Evolutionary conservation across 1,140 invertebrate species (phyloP), one percentile per base, ranked within the genome.

Genomic region (Diorhabda carinulata): DNA sequence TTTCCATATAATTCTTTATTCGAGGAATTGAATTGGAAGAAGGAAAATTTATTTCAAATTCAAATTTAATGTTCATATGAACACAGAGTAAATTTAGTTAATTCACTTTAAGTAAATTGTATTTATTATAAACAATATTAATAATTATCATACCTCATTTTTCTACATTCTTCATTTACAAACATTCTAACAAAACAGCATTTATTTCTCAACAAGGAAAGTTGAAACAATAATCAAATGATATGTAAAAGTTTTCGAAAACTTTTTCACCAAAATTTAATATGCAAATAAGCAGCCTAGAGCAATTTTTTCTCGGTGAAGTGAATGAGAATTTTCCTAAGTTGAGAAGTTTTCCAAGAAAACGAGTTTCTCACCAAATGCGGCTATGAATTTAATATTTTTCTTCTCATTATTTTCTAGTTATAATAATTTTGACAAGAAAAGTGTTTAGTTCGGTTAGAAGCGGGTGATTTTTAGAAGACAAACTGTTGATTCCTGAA

Each of bases 321-420:
- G 47, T 52, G n/a, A 52, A 52, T 52, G n/a, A 52, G 47, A 52
- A 52, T 52, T 52, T 52, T 52, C 47, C n/a, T 52, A 52, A 52
- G 6, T 52, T 52, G 47, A n/a, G 47, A 52, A 52, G 47, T 52
- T 52, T 52, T 52, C n/a, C 3, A 52, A 52, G 47, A n/a, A 52
- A 52, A 52, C 47, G 47, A 52, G 47, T 52, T 52, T 52, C 47
- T 52, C 4, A 52, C 47, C n/a, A n/a, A 52, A 52, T 52, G 6
- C 47, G 47, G 47, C 6, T n/a, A 52, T 6, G 4, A 52, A 52
- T 52, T 52, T 52, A 52, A 52, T 52, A n/a, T n/a, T 52, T 52
- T 52, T 52, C 47, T n/a, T 52, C n/a, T 52, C n/a, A 52, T 52
- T 52, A 52, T 52, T 52, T 52, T 52, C 47, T 52, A 52, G 47